Percentiles rank a stretch among this genome's conserved stretches.
phyloP scores from a whole-genome alignment of 2,888 invertebrate species.

The Ormia ochracea region DNA sequence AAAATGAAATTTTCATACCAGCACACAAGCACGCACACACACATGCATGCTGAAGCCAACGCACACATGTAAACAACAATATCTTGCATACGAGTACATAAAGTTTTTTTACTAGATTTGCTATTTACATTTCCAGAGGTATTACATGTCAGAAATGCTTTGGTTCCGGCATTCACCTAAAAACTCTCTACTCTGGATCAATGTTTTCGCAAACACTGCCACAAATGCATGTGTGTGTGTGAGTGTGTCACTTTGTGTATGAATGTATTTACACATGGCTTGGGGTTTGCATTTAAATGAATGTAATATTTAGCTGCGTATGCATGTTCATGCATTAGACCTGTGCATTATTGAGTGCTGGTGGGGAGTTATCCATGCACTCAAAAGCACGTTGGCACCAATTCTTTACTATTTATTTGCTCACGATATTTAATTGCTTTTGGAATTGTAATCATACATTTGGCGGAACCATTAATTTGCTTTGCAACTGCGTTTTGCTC shows the following conservation, averaged over 20 bases:
- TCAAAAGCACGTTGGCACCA: background rate
- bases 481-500: too few relatives aligned
- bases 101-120: slow-evolving; percentile 5
- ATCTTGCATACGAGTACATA: background rate
- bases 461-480: too few relatives aligned
- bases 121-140: slow-evolving; percentile 14
- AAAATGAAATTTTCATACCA: slow-evolving; percentile 39
- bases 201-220: background rate
- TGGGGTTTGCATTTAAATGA: slow-evolving; percentile 16
- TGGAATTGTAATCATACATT: too few relatives aligned
- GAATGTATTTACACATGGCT: background rate
- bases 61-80: background rate
- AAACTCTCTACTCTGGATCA: slow-evolving; percentile 7
- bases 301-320: slow-evolving; percentile 21
- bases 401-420: background rate
- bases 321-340: slow-evolving; percentile 11
- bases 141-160: slow-evolving; percentile 47
- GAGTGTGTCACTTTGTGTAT: background rate
- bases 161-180: slow-evolving; percentile 36
- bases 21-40: background rate
- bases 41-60: background rate
- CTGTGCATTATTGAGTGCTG: background rate
- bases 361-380: background rate
- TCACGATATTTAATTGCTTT: too few relatives aligned
- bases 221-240: background rate